Evolutionary conservation across 2,797 vertebrate species (phyloP), one percentile per base, ranked within the genome.

Genomic region (Xerus rutilus): DNA sequence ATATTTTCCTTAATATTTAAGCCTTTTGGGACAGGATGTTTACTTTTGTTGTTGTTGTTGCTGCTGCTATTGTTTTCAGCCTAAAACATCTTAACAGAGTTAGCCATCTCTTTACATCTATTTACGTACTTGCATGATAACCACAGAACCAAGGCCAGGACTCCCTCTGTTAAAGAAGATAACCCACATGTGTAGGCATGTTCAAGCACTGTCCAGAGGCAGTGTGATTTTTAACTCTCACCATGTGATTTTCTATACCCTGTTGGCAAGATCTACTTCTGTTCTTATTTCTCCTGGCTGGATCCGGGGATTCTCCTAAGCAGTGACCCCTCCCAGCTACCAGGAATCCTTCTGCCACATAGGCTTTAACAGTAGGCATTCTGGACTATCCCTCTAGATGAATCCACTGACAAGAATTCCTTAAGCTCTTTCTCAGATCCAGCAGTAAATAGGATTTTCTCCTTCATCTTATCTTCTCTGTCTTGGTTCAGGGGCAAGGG

Each of bases 121-220:
- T 45, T 90, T 86, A 69, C 7, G 77, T 72, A 67, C 6, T 78
- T 47, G 9, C 78, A 67, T 43, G 59, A 57, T 9, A 25, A 57
- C 86, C 70, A 87, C 11, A 79, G 72, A 90, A 83, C 65, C 70
- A 94, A 90, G 18, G 25, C 49, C 30, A 79, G 72, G 39, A 90
- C 35, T 10, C 2, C 62, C 32, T 49, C 8, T 88, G 7, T 43
- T 77, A 43, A 52, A 85, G 54, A 93, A 82, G 43, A 39, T 87
- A 65, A 54, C 70, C 45, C 3, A 39, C 39, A 14, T 52, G 67
- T 70, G 3, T 47, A 65, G 86, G 35, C 15, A 64, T 39, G 67
- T 70, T 78, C 17, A 57, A 79, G 77, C 52, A 67, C 9, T 76
- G 43, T 43, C 35, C 4, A 18, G 54, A 30, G 18, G 43, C 59